These are phyloP conservation scores for Dendrolimus pini DNA, from an alignment of 2,888 invertebrate genomes.

Conservation along the genomic window DNA sequence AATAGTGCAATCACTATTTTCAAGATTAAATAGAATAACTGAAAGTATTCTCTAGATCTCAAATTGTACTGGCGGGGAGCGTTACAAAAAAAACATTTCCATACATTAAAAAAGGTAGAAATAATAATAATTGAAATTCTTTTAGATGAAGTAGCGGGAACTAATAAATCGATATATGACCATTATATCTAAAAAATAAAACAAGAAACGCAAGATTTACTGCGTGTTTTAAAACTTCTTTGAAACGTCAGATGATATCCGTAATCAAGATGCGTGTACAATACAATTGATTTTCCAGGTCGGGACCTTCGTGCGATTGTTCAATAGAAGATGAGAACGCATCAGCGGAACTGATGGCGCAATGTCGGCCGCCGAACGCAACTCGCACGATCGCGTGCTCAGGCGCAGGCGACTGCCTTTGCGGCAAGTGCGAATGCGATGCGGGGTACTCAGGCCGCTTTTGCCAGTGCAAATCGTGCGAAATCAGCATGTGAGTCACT, in stretches of 20 bases:
- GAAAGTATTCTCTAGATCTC: too few relatives aligned
- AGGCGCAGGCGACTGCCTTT: slow-evolving; percentile 86
- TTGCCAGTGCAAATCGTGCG: slow-evolving; percentile 80
- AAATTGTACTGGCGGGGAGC: too few relatives aligned
- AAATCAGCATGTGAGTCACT: slow-evolving; percentile 54
- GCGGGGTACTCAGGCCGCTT: slow-evolving; percentile 74
- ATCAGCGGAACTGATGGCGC: slow-evolving; percentile 48
- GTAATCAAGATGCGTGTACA: background rate
- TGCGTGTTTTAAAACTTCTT: background rate
- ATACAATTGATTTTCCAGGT: slow-evolving; percentile 40
- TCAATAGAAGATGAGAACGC: slow-evolving; percentile 58
- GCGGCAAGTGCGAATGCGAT: slow-evolving; percentile 85
- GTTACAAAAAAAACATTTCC: too few relatives aligned
- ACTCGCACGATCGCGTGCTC: slow-evolving; percentile 73
- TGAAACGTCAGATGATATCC: background rate
- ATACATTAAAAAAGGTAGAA: too few relatives aligned
- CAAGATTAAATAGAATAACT: too few relatives aligned
- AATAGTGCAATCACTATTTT: too few relatives aligned
- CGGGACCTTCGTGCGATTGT: slow-evolving; percentile 75
- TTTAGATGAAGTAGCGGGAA: too few relatives aligned
- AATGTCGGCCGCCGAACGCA: slow-evolving; percentile 52
- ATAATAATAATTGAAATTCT: too few relatives aligned
- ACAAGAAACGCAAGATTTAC: too few relatives aligned
- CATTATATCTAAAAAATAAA: too few relatives aligned
- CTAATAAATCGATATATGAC: too few relatives aligned